Evolutionary conservation across 53 echinoderm and acorn worm genomes (phyloP).

Genomic region (Stichopus horrens): DNA sequence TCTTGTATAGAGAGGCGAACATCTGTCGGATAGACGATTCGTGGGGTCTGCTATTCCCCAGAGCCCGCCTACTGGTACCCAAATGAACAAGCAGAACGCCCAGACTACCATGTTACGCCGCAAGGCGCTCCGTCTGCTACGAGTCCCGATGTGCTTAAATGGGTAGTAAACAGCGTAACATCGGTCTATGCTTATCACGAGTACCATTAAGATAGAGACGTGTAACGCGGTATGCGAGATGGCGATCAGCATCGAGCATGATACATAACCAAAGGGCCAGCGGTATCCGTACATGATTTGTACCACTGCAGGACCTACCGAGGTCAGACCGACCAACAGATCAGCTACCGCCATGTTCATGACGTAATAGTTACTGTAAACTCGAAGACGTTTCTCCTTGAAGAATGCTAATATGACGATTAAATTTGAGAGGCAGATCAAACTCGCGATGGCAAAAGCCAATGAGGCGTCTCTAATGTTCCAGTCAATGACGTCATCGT

Average conservation of each 20-base stretch:
- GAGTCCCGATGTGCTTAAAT: background rate
- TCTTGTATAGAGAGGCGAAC: background rate
- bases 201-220: background rate
- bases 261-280: conserved; percentile 8
- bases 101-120: background rate
- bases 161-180: conserved; percentile 13
- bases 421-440: background rate
- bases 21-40: background rate
- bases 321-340: background rate
- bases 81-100: background rate
- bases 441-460: background rate
- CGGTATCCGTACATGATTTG: background rate
- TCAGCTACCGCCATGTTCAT: conserved; percentile 15
- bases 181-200: background rate
- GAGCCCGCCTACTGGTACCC: background rate
- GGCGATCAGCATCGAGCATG: background rate
- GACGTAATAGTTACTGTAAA: background rate
- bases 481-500: background rate
- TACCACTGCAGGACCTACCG: background rate
- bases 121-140: background rate
- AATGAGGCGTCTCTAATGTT: background rate
- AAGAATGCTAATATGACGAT: background rate
- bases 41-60: background rate
- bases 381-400: background rate
- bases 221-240: background rate